Evolutionary conservation across 1,140 invertebrate genomes (phyloP).

Genomic region (Papilio machaon): DNA sequence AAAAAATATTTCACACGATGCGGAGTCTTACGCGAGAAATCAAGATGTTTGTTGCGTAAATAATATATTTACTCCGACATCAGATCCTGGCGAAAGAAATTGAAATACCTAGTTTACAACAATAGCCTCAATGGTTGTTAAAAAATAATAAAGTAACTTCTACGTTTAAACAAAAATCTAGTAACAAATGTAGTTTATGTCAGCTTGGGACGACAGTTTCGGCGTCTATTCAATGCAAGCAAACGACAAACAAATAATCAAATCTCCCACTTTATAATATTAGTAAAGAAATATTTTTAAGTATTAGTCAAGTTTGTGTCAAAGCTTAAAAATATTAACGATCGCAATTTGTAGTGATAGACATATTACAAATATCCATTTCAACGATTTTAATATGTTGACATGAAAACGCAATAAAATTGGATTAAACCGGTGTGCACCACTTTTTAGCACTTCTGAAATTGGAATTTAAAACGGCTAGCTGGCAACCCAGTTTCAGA

Average conservation of each 20-base stretch:
- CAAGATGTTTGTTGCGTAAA: constrained; percentile 51
- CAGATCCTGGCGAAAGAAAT: constrained; percentile 46
- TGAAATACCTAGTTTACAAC: constrained; percentile 43
- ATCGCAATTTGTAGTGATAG: neutral
- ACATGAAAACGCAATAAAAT: constrained; percentile 18
- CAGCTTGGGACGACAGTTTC: too few species aligned
- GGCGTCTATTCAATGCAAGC: too few species aligned
- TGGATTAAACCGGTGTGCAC: constrained; percentile 20
- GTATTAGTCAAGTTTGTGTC: neutral
- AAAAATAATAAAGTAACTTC: neutral
- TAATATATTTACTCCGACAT: constrained; percentile 49
- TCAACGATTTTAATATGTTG: neutral
- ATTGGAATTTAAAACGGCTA: constrained; percentile 23
- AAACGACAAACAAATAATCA: too few species aligned
- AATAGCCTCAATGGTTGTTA: neutral
- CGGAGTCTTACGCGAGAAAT: constrained; percentile 50
- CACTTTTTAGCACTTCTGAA: constrained; percentile 10
- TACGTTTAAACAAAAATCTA: too few species aligned
- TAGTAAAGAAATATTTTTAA: neutral
- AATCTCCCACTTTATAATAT: too few species aligned
- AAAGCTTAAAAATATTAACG: neutral
- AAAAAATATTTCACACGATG: constrained; percentile 51
- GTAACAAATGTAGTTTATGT: too few species aligned
- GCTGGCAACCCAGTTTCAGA: constrained; percentile 6
- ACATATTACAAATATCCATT: neutral